Evolutionary conservation across 2,888 invertebrate species (phyloP), one percentile per base, ranked within the genome.

Genomic region (Shargacucullia verbasci): DNA sequence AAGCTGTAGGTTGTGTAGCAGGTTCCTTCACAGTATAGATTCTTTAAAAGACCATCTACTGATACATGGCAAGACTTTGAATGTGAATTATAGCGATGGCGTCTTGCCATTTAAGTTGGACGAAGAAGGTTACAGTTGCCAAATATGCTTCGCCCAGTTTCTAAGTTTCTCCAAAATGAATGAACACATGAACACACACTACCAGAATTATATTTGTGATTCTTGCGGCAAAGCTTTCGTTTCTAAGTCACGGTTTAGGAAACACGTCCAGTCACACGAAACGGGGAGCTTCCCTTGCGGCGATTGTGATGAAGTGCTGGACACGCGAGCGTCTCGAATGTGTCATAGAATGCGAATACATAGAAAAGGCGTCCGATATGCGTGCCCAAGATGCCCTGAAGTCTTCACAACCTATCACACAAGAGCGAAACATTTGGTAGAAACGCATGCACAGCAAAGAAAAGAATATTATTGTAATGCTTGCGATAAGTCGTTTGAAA

Each of bases 161-260:
- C 49, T 71, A 0, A 88, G 79, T 12, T 93, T 93, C 44, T 60
- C 86, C 0, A 90, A 89, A 80, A 79, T 91, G 20, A 92, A 93
- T 49, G 88, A 88, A 40, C 94, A 94, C 39, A 93, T 94, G 86
- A 94, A 93, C 43, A 82, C 77, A 0, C 94, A 94, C 67, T 93
- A 87, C 63, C 87, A 88, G 49, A 93, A 94, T 60, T 88, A 93
- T 39, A 73, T 94, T 44, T 94, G 94, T 39, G 91, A 92, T 49
- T 76, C 84, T 1, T 94, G 94, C 39, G 94, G 94, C 0, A 94
- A 93, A 59, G 86, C 87, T 0, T 94, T 93, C 53, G 81, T 87
- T 1, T 92, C 94, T 0, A 91, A 86, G 63, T 86, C 92, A 0
- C 73, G 93, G 13, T 91, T 92, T 59, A 79, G 92, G 10, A 86